Base-by-base conservation (phyloP, 2,797 vertebrate genomes). In the Lateolabrax maculatus region DNA sequence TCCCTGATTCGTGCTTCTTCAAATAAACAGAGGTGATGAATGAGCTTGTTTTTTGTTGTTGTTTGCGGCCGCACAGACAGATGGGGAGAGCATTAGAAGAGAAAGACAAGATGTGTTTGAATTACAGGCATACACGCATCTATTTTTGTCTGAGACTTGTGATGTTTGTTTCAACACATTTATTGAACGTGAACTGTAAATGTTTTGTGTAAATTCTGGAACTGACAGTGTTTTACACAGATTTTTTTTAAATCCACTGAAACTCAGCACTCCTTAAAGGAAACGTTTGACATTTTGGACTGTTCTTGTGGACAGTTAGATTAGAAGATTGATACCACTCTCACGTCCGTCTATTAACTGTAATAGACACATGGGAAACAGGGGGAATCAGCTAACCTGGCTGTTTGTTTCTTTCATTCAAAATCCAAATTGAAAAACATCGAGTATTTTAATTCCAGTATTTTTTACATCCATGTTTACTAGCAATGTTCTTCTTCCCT, bases 1-100 rank as follows among this genome's bases (percentile, higher is more conserved):
- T 68, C n/a, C n/a, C 29, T 70, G 55, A 85, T 25, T 55, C 4
- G 15, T 62, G 62, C 56, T 49, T 84, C 66, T 79, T 80, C 75
- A 85, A 77, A 87, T 84, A 89, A 87, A 81, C 86, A 84, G 62
- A 75, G 73, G 66, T 82, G 82, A 85, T 81, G 64, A 81, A 88
- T 84, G 71, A 77, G 80, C 55, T 68, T 71, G 48, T 43, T 77
- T 88, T 61, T 61, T 76, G 60, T 69, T 67, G 44, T 51, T 71
- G 64, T 11, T 76, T 65, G 46, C 48, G 71, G 52, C 39, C 29
- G 43, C 27, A 18, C 60, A 75, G 74, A 79, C 62, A 56, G 71
- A 85, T 39, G 68, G 52, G 25, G 49, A 56, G 25, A 41, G 57
- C 34, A 49, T 36, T 34, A 39, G 6, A 75, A 66, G 2, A 69